Evolutionary conservation across 2,888 invertebrate genomes (phyloP).

Genomic region (Pandemis cinnamomeana): DNA sequence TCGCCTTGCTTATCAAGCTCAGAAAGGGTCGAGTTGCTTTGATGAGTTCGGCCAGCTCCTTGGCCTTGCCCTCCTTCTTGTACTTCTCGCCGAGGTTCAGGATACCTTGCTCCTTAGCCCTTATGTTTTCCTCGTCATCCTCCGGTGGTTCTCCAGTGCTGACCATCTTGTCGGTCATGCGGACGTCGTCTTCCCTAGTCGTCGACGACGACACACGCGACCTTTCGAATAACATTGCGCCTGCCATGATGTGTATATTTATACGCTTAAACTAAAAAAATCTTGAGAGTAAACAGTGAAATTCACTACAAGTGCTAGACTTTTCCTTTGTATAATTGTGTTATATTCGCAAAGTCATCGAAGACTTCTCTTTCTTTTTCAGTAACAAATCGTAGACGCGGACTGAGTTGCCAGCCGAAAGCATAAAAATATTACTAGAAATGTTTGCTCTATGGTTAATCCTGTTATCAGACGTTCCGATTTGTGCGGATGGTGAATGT

Average conservation of each 20-base stretch:
- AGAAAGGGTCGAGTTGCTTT: constrained; percentile 98
- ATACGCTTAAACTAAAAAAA: constrained; percentile 77
- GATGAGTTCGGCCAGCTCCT: constrained; percentile 95
- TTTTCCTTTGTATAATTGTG: constrained; percentile 83
- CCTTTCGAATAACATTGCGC: constrained; percentile 95
- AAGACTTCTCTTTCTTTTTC: constrained; percentile 69
- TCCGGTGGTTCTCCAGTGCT: constrained; percentile 90
- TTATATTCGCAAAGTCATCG: constrained; percentile 83
- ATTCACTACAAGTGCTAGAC: constrained; percentile 72
- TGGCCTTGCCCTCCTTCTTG: constrained; percentile 97
- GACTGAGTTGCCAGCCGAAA: constrained; percentile 62
- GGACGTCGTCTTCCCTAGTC: constrained; percentile 90
- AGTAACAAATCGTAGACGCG: constrained; percentile 83
- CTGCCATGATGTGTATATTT: constrained; percentile 90
- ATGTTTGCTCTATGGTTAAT: constrained; percentile 25
- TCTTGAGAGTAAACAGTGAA: constrained; percentile 69
- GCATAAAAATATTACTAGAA: constrained; percentile 37
- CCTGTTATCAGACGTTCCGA: neutral
- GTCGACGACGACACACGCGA: constrained; percentile 90
- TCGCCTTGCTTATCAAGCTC: constrained; percentile 98
- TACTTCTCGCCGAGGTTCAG: constrained; percentile 96
- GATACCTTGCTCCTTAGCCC: constrained; percentile 96
- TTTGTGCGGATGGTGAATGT: too few species aligned
- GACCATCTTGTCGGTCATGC: constrained; percentile 90
- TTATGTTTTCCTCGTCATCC: constrained; percentile 95